Evolutionary conservation across 2,888 invertebrate species (phyloP).

Genomic region (Hemaris fuciformis): DNA sequence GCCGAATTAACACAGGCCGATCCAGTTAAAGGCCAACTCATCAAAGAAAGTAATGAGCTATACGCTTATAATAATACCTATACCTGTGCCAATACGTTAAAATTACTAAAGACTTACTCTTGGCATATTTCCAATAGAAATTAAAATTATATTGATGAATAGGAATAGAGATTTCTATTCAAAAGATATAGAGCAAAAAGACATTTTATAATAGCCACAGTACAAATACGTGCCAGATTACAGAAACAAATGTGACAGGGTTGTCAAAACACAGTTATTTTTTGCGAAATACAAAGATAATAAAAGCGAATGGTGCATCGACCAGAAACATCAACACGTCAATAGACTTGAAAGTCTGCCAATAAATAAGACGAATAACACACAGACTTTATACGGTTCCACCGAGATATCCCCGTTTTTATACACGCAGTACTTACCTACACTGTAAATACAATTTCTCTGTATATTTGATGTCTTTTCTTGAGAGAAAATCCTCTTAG

Average conservation of each 20-base stretch:
- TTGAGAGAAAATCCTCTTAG: no score
- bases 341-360: slow-evolving; percentile 12
- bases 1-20: no score
- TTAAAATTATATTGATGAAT: no score
- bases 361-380: neutral
- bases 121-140: neutral
- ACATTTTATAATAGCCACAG: neutral
- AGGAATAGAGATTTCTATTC: no score
- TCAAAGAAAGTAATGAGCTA: neutral
- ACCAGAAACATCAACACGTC: neutral
- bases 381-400: neutral
- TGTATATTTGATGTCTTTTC: no score
- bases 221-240: neutral
- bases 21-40: no score
- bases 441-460: neutral
- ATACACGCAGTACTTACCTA: no score
- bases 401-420: neutral
- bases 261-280: slow-evolving; percentile 3
- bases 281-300: neutral
- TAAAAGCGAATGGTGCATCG: slow-evolving; percentile 7
- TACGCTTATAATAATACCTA: no score
- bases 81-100: no score
- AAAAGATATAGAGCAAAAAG: no score
- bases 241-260: neutral
- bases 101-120: neutral